A percentile compares a stretch with the other conserved stretches of the same genome.
Conservation (phyloP, 2,888 invertebrate species). For the Anorthoa munda region DNA sequence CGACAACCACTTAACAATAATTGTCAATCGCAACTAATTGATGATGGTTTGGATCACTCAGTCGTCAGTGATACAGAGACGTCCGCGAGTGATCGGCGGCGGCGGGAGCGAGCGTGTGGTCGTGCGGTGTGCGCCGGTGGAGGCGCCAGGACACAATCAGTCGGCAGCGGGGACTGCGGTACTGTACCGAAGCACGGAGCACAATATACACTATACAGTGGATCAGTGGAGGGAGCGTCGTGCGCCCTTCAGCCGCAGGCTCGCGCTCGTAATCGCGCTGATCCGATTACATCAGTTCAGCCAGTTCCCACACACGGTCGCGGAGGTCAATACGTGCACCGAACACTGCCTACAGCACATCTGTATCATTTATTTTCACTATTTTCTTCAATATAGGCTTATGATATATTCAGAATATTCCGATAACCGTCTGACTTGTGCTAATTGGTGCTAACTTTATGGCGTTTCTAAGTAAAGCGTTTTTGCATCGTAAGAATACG, state of each 20-base stretch:
- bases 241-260: conserved; percentile 15
- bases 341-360: background rate
- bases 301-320: background rate
- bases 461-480: background rate
- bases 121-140: background rate
- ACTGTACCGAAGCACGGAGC: background rate
- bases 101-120: conserved; percentile 1
- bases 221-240: background rate
- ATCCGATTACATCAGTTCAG: conserved; percentile 30
- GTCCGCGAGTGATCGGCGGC: background rate
- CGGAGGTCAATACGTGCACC: background rate
- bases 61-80: background rate
- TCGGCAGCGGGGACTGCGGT: background rate
- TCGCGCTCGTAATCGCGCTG: conserved; percentile 2
- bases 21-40: background rate
- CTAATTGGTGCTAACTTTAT: background rate
- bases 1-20: background rate
- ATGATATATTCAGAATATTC: background rate
- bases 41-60: background rate
- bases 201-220: background rate
- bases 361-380: conserved; percentile 3
- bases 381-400: background rate
- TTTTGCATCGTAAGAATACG: background rate
- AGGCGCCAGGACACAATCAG: conserved; percentile 9
- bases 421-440: background rate